phyloP scores from a whole-genome alignment of 2,113 vertebrate species.

The Eira barbara region DNA sequence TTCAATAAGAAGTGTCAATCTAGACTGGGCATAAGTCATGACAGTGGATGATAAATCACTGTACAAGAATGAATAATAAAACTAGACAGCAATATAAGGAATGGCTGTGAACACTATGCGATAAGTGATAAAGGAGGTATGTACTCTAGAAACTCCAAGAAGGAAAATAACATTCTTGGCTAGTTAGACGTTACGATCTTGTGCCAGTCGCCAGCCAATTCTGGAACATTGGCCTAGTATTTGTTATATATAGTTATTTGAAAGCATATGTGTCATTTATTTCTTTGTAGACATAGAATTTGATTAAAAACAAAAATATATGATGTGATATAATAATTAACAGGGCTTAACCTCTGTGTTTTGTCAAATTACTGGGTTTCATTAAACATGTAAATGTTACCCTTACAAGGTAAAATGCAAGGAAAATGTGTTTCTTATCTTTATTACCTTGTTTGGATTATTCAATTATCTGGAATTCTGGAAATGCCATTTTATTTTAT shows the following conservation, averaged over 20 bases:
- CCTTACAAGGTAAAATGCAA: neutral
- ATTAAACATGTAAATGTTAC: neutral
- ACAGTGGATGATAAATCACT: slow-evolving; percentile 28
- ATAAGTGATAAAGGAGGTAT: neutral
- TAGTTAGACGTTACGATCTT: neutral
- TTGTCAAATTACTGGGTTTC: neutral
- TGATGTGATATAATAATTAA: neutral
- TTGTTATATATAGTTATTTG: neutral
- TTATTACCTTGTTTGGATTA: neutral
- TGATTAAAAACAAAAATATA: neutral
- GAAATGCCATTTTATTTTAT: slow-evolving; percentile 7
- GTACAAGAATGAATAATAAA: slow-evolving; percentile 36
- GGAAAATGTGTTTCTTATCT: neutral
- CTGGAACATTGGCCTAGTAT: neutral
- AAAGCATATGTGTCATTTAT: neutral
- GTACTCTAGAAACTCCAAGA: neutral
- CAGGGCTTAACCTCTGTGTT: neutral
- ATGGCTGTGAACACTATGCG: neutral
- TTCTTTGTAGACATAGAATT: neutral
- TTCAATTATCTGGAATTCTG: neutral
- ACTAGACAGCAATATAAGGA: slow-evolving; percentile 36
- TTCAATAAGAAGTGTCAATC: slow-evolving; percentile 26
- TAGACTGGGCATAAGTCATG: slow-evolving; percentile 10
- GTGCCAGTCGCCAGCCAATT: neutral
- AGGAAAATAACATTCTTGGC: slow-evolving; percentile 39